Base-by-base conservation (phyloP, 2,888 invertebrate species). In the Hydrotaea diabolus region DNA sequence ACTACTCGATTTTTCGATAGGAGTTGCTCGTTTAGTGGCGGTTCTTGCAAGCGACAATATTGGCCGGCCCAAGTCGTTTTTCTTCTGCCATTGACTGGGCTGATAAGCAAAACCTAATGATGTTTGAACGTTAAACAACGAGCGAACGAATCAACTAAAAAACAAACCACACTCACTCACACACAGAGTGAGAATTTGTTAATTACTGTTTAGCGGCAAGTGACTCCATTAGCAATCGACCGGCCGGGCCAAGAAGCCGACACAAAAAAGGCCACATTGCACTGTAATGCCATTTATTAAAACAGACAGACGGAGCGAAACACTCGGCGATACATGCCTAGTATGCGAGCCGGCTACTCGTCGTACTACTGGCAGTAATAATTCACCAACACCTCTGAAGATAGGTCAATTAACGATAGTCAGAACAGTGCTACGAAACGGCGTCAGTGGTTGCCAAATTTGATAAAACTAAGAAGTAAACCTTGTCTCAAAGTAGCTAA, bases 51-150 rank as follows among this genome's bases (percentile, higher is more conserved):
- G n/a, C n/a, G 15, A 43, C 43, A 9, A 43, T 43, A 15, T 43
- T 9, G 31, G 31, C 31, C 43, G 23, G 13, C 53, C 15, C 23
- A 8, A 23, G 13, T 66, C 19, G 43, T 7, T 43, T 43, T 49
- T 43, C 46, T 39, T 43, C 21, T 21, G 46, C 23, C 46, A 46
- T 82, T 72, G 59, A 79, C 79, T 64, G 74, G n/a, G n/a, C 69
- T 82, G 85, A 85, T 82, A 79, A 85, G 82, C 73, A 66, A 82
- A 77, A 77, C 85, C 74, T 82, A 85, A 85, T 85, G 82, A 85
- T 80, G 82, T 85, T 85, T 85, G 79, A 85, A 69, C 46, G 46
- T 53, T 15, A 11, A 11, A 46, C 46, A 17, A 53, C 19, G 2
- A 23, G 21, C 17, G 9, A 55, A 13, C 19, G 19, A 17, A 19